Percentiles rank a stretch among this genome's conserved stretches.
These are phyloP conservation scores for Melopsittacus undulatus DNA, from an alignment of 2,797 vertebrate species.

Conservation along the genomic window DNA sequence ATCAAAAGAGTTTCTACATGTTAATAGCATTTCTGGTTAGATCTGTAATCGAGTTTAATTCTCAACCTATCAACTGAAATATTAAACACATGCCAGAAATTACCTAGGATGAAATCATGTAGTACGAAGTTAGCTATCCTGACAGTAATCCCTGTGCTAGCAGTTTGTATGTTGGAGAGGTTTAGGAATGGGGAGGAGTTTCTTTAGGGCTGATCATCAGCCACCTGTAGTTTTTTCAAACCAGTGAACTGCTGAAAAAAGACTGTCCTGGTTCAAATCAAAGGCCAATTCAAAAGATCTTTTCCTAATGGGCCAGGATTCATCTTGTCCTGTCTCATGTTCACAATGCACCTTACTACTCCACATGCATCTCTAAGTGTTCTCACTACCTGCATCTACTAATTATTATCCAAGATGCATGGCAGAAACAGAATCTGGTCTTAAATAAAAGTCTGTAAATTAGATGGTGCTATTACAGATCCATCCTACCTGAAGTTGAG, in stretches of 20 bases:
- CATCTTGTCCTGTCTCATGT: background rate
- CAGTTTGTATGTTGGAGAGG: background rate
- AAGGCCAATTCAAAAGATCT: background rate
- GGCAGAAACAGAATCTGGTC: background rate
- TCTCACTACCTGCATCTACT: background rate
- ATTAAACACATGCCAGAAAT: background rate
- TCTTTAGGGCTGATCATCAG: background rate
- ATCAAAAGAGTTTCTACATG: slow-evolving; percentile 11
- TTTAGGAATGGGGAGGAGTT: accelerated
- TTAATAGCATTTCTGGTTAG: slow-evolving; percentile 19
- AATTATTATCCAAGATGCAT: background rate
- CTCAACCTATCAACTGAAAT: background rate
- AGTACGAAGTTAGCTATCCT: background rate
- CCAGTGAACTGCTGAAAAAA: background rate
- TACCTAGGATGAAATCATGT: background rate
- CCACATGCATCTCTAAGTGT: background rate
- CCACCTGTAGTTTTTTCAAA: background rate
- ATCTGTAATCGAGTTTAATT: background rate
- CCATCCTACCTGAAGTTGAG: background rate
- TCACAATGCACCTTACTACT: background rate
- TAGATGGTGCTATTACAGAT: background rate
- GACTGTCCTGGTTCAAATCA: background rate
- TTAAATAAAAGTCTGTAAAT: background rate
- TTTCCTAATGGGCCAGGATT: background rate
- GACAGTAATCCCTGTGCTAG: background rate